Evolutionary conservation across 1,140 invertebrate species (phyloP).

Genomic region (Lordiphosa stackelbergi): DNA sequence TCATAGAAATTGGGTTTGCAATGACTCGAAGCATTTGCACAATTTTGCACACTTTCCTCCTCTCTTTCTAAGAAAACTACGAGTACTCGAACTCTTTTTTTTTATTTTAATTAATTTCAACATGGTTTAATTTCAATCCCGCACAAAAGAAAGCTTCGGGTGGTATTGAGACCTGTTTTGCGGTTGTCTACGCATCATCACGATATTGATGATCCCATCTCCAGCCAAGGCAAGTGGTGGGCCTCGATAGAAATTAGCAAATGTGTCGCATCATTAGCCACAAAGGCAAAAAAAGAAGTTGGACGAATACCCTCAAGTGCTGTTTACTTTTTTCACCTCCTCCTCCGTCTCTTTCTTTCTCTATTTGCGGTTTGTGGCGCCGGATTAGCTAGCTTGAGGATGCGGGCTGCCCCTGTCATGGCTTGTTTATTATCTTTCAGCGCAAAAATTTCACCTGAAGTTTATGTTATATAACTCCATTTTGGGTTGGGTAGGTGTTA

Average conservation of each 20-base stretch:
- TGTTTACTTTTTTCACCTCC: constrained; percentile 8
- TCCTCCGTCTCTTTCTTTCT: constrained; percentile 22
- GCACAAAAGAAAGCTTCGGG: constrained; percentile 63
- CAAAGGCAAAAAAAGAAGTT: constrained; percentile 32
- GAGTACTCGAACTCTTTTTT: too few species aligned
- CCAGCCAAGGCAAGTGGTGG: constrained; percentile 50
- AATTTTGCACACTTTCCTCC: constrained; percentile 63
- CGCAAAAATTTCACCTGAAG: constrained; percentile 54
- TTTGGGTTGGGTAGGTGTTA: constrained; percentile 71
- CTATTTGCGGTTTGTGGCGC: constrained; percentile 62
- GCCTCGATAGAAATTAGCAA: constrained; percentile 74
- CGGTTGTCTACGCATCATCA: constrained; percentile 27
- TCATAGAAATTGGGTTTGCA: constrained; percentile 18
- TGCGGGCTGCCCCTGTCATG: constrained; percentile 44
- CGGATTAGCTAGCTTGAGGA: constrained; percentile 69
- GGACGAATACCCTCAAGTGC: constrained; percentile 56
- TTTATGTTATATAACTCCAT: constrained; percentile 48
- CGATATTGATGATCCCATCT: constrained; percentile 11
- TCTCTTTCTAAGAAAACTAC: not conserved
- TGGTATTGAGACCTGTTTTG: constrained; percentile 68
- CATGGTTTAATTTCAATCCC: constrained; percentile 66
- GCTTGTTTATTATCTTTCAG: constrained; percentile 17
- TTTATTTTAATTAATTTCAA: constrained; percentile 57
- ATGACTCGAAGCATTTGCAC: constrained; percentile 10
- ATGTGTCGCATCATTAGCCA: constrained; percentile 75